phyloP scores from a whole-genome alignment of 2,113 vertebrate genomes.

The Perognathus longimembris region DNA sequence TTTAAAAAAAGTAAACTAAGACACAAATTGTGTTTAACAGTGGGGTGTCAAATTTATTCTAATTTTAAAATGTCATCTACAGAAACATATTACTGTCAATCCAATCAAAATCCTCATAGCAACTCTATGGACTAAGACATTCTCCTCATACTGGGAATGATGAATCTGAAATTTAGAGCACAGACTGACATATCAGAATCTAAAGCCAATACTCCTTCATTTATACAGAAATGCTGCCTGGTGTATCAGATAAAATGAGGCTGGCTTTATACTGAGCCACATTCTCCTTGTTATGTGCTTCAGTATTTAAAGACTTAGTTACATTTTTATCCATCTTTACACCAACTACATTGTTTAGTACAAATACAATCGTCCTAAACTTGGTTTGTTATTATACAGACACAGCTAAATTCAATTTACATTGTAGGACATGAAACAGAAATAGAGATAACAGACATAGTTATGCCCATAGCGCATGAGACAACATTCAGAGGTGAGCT shows the following conservation, averaged over 20 bases:
- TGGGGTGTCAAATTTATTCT: neutral
- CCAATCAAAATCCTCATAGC: neutral
- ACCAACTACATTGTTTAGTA: neutral
- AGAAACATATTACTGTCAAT: neutral
- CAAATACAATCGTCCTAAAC: slow-evolving; percentile 22
- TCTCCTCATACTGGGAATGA: slow-evolving; percentile 14
- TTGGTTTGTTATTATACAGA: neutral
- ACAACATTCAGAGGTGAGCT: neutral
- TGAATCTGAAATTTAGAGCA: neutral
- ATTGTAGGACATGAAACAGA: neutral
- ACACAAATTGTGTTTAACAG: neutral
- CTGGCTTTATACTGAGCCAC: neutral
- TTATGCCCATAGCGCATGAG: neutral
- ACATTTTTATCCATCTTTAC: slow-evolving; percentile 43
- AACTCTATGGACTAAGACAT: neutral
- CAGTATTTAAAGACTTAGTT: slow-evolving; percentile 15
- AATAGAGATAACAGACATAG: neutral
- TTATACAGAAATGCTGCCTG: neutral
- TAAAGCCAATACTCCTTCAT: slow-evolving; percentile 2
- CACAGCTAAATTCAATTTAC: slow-evolving; percentile 31
- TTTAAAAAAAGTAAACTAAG: slow-evolving; percentile 27
- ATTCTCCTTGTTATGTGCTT: neutral
- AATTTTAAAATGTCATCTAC: neutral
- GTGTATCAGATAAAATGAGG: neutral
- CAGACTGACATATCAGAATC: neutral